Base-by-base conservation (phyloP, 2,113 vertebrate genomes). In the Callionymus lyra region DNA sequence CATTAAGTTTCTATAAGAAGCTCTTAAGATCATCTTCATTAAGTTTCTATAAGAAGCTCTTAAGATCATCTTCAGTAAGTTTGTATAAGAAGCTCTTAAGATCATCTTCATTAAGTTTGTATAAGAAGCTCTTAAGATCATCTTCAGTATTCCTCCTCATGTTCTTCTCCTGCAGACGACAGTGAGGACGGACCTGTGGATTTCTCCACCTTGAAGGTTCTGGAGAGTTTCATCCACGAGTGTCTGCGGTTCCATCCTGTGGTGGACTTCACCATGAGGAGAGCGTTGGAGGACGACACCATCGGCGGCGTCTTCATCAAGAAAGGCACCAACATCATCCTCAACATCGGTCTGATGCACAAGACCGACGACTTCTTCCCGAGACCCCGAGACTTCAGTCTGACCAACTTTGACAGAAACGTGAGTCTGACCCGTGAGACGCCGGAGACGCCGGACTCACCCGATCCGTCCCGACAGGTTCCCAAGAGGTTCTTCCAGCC, bases 301-400 rank as follows among this genome's bases (percentile, higher is more conserved):
- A 91, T 95, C 0, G 89, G 92, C 2, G 95, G 92, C 43, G 87
- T 84, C 44, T 77, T 70, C 0, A 87, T 97, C 39, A 82, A 82
- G 53, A 94, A 88, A 61, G 92, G 94, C 13, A 97, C 94, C 0
- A 97, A 98, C 45, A 91, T 98, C 34, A 93, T 97, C 50, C 85
- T 98, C 32, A 97, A 97, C 50, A 83, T 90, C 0, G 94, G 95
- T 0, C 89, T 88, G 0, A 97, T 97, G 92, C 94, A 98, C 12
- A 91, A 83, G 47, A 81, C 86, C 0, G 4, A 27, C 8, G 90
- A 97, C 42, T 98, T 90, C 76, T 98, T 95, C 69, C 85, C 89
- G 12, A 94, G 92, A 60, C 89, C 92, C 0, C 85, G 88, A 4
- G 89, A 97, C 63, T 97, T 98, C 62, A 90, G 74, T 38, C 78